Evolutionary conservation across 2,113 vertebrate species (phyloP).

Genomic region (Ariopsis seemanni): DNA sequence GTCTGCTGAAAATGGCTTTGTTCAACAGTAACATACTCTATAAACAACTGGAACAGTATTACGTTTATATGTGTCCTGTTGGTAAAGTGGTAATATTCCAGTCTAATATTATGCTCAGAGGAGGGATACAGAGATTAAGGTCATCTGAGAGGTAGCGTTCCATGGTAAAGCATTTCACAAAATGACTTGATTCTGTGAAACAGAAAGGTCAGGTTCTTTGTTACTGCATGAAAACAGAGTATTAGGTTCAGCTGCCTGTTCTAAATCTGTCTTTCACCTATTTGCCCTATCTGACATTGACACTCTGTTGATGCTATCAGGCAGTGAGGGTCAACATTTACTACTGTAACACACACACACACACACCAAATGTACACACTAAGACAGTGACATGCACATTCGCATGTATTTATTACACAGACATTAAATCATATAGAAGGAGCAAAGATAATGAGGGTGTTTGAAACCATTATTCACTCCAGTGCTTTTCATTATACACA

Average conservation of each 20-base stretch:
- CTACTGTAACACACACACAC: neutral
- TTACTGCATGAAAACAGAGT: neutral
- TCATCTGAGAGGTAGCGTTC: neutral
- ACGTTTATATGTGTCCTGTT: neutral
- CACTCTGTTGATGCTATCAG: neutral
- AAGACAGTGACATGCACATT: neutral
- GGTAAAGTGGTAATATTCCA: neutral
- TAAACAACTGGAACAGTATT: neutral
- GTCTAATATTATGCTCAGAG: neutral
- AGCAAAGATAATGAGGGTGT: neutral
- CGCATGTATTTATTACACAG: neutral
- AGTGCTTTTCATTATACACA: neutral
- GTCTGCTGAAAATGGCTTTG: neutral
- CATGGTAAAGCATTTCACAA: neutral
- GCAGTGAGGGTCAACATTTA: neutral
- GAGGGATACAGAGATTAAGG: neutral
- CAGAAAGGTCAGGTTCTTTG: neutral
- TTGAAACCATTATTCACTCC: neutral
- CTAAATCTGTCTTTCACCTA: conserved; percentile 2
- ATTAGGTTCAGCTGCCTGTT: neutral
- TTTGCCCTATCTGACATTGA: too few species aligned
- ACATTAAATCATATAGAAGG: neutral
- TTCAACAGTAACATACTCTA: neutral
- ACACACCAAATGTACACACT: neutral
- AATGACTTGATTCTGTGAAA: neutral